Base-by-base conservation (phyloP, 1,140 invertebrate genomes). In the Brevipalpus yothersi region DNA sequence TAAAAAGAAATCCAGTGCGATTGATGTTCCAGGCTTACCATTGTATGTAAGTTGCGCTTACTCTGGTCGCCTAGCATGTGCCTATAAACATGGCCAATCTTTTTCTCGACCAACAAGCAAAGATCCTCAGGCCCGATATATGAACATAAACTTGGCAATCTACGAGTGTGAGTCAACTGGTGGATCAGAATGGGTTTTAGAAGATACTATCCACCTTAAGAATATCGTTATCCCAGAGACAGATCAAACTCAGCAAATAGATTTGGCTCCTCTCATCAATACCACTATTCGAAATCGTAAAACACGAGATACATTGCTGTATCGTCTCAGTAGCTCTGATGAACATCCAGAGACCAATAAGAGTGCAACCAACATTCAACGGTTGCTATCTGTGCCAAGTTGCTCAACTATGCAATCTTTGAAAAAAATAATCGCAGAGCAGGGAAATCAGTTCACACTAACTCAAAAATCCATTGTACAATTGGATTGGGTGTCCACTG, bases 101-200 rank as follows among this genome's bases (percentile, higher is more conserved):
- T 69, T 68, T 61, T 65, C 63, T 41, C 17, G 64, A 66, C 63
- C 83, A 0, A 73, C 82, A 2, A 83, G 82, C 0, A 79, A 79
- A 65, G 83, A 82, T 69, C 73, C 67, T 39, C 81, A 85, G 68
- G 80, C 82, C 0, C 77, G 88, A 49, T 92, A 86, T 71, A 84
- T 93, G 45, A 94, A 93, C 71, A 75, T 95, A 0, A 88, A 70
- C 67, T 86, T 98, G 3, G 86, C 87, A n/a, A 93, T 99, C 62
- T 97, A 94, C 73, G 94, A 99, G 72, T 99, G 94, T 71, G 94
- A 99, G 75, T 94, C 90, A 63, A 94, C 90, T 39, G 94, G 94
- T 60, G 93, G 76, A 17, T 79, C 80, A n/a, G 92, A 97, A 69
- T 98, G 94, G 94, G 79, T 92, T n/a, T 72, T 93, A n/a, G 94